Evolutionary conservation across 2,888 invertebrate species (phyloP), one percentile per base, ranked within the genome.

Genomic region (Prenolepis imparis): DNA sequence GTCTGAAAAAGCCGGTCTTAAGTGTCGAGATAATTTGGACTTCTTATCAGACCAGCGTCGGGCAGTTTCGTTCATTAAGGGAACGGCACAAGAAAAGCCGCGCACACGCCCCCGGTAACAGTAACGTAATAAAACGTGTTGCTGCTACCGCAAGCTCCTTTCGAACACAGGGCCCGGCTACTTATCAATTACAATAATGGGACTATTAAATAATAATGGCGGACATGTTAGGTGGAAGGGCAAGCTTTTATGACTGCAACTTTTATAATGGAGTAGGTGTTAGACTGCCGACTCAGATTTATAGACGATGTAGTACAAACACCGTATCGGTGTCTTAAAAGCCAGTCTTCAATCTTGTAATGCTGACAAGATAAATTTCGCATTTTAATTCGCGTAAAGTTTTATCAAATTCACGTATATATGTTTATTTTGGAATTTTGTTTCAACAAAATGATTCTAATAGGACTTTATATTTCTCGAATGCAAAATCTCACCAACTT

Each of bases 141-240:
- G 84, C 83, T 77, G 59, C 72, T 84, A 84, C 84, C 78, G 70
- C 78, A 80, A 70, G 77, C 80, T 75, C 57, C 78, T 78, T 68
- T 84, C 82, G 75, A 61, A 70, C 80, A 70, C 75, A 48, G 28
- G 61, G 57, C 67, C 74, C 61, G 80, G 75, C 88, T 90, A 90
- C 89, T 90, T 90, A 90, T 90, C 90, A 90, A 90, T 90, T 90
- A 90, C 89, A 90, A 90, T 90, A 90, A 90, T 90, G 86, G 85
- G 85, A 83, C 90, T 87, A 90, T 90, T 90, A 90, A 90, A 90
- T 89, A 90, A 90, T 90, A 90, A 90, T 86, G 84, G 87, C 80
- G 64, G 84, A 82, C 87, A 84, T 83, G 89, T 87, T 86, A 87
- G 87, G 84, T 82, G 86, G 84, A 85, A 81, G 81, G 75, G 85